phyloP scores from a whole-genome alignment of 2,113 vertebrate species.

The Eptatretus burgeri region DNA sequence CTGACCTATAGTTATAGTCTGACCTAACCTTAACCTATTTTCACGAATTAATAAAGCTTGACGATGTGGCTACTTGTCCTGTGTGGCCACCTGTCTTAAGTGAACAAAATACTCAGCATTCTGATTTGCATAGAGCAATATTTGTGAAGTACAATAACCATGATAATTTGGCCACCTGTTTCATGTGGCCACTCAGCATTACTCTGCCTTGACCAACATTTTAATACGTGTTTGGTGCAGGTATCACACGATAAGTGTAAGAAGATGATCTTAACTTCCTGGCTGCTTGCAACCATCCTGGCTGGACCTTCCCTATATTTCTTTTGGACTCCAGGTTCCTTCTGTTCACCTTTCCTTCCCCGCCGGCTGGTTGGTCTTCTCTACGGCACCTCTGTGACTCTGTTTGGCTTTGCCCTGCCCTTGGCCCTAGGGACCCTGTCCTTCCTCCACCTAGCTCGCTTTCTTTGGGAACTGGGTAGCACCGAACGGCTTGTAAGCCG shows the following conservation, averaged over 20 bases:
- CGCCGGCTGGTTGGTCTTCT: conserved; percentile 27
- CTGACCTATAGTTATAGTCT: too few relatives aligned
- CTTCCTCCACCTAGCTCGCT: conserved; percentile 56
- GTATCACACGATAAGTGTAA: conserved; percentile 62
- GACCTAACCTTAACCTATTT: too few relatives aligned
- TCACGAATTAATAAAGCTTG: too few relatives aligned
- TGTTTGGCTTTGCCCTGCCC: conserved; percentile 35
- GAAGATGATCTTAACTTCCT: conserved; percentile 52
- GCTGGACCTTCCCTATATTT: conserved; percentile 38
- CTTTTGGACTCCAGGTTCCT: conserved; percentile 20
- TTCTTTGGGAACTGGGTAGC: conserved; percentile 55
- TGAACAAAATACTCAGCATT: too few relatives aligned
- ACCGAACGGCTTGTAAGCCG: conserved; percentile 45
- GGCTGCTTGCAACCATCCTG: conserved; percentile 30
- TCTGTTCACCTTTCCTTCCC: conserved; percentile 46
- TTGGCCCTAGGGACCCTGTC: conserved; percentile 31
- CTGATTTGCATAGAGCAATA: too few relatives aligned
- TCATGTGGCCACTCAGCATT: too few relatives aligned
- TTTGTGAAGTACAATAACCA: too few relatives aligned
- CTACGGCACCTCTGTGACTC: conserved; percentile 25
- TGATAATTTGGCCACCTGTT: too few relatives aligned
- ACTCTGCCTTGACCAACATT: too few relatives aligned
- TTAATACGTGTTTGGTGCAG: too few relatives aligned
- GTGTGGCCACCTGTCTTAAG: too few relatives aligned
- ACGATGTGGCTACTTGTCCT: too few relatives aligned